These are phyloP conservation scores for Drosophila sp. DNA, from an alignment of 1,140 invertebrate genomes.

Conservation along the genomic window DNA sequence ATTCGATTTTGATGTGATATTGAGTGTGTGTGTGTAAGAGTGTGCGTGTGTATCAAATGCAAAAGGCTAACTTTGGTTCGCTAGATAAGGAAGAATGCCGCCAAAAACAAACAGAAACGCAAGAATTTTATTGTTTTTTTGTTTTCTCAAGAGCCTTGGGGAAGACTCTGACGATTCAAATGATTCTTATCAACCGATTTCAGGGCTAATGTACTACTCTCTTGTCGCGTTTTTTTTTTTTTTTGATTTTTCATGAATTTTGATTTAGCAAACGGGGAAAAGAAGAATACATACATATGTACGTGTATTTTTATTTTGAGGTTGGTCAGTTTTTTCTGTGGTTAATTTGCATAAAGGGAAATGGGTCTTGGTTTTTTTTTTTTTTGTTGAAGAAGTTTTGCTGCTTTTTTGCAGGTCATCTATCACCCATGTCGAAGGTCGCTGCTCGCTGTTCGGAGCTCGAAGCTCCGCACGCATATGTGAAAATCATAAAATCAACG, in stretches of 20 bases:
- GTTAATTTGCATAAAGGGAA: constrained; percentile 7
- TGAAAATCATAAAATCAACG: constrained; percentile 25
- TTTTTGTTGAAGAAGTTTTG: not conserved
- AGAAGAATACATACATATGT: constrained; percentile 27
- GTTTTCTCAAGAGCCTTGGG: not conserved
- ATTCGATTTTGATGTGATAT: constrained; percentile 3
- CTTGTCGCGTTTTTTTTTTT: constrained; percentile 25
- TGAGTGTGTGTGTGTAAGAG: not conserved
- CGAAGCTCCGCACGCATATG: constrained; percentile 28
- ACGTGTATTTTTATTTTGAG: constrained; percentile 42
- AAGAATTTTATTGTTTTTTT: not conserved
- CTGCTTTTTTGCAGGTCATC: constrained; percentile 14
- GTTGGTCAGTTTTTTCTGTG: constrained; percentile 61
- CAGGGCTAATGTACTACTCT: constrained; percentile 35
- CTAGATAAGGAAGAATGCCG: constrained; percentile 10
- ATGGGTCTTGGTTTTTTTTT: not conserved
- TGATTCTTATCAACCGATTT: constrained; percentile 38
- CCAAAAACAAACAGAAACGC: not conserved
- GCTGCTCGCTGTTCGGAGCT: constrained; percentile 50
- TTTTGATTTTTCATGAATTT: constrained; percentile 45
- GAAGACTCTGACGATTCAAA: not conserved
- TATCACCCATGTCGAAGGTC: constrained; percentile 62
- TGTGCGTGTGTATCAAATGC: not conserved
- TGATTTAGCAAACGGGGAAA: constrained; percentile 32
- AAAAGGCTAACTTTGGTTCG: not conserved